Evolutionary conservation across 1,140 invertebrate genomes (phyloP).

Genomic region (Mamestra configurata): DNA sequence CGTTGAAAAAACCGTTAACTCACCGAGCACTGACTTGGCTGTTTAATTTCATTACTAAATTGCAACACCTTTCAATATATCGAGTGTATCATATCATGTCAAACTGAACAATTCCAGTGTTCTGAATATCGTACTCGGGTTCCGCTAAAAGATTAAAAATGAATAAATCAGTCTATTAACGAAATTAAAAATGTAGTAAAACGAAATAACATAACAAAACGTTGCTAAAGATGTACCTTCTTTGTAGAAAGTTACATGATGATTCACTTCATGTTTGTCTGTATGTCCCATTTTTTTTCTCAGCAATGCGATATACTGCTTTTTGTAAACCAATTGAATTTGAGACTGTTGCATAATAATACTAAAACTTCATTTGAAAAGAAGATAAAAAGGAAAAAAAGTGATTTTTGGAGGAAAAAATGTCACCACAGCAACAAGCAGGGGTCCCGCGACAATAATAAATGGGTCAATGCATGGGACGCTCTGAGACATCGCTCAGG

Average conservation of each 20-base stretch:
- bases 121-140: constrained; percentile 3
- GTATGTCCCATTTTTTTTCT: not conserved
- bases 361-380: too few species aligned
- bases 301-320: not conserved
- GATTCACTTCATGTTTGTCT: not conserved
- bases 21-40: constrained; percentile 41
- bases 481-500: constrained; percentile 79
- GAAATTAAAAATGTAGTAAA: constrained; percentile 20
- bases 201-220: not conserved
- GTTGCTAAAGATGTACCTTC: too few species aligned
- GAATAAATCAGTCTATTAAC: constrained; percentile 38
- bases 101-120: constrained; percentile 6
- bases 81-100: constrained; percentile 46
- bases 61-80: constrained; percentile 36
- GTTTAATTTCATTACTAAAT: constrained; percentile 51
- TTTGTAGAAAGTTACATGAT: not conserved
- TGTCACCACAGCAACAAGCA: not conserved
- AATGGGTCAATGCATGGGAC: constrained; percentile 82
- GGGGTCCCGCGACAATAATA: constrained; percentile 37
- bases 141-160: constrained; percentile 45
- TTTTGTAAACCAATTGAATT: not conserved
- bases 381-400: not conserved
- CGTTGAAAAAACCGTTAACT: constrained; percentile 42
- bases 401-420: not conserved
- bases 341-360: not conserved